phyloP scores from a whole-genome alignment of 2,113 vertebrate genomes.

The Etia nguti region DNA sequence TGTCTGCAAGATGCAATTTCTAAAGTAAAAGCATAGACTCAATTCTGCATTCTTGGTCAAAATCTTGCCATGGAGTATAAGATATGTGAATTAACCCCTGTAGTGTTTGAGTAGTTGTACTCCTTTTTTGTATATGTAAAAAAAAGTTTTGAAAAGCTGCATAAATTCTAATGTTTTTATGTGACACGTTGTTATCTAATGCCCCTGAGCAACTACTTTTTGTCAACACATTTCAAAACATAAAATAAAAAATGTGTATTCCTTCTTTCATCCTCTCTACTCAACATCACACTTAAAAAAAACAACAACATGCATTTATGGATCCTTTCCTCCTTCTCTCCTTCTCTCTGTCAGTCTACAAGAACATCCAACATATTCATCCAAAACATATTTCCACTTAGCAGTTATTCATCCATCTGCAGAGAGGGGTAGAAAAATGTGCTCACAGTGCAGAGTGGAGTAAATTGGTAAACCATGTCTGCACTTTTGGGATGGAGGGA shows the following conservation, averaged over 20 bases:
- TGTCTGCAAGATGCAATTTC: neutral
- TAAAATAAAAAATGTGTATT: slow-evolving; percentile 3
- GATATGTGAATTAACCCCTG: neutral
- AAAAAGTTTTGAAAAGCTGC: neutral
- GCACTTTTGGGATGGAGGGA: neutral
- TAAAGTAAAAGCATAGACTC: neutral
- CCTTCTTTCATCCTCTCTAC: neutral
- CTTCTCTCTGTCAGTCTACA: neutral
- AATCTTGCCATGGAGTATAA: neutral
- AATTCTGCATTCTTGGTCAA: neutral
- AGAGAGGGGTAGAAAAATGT: neutral
- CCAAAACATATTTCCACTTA: neutral
- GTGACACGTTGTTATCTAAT: neutral
- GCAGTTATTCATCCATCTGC: slow-evolving; percentile 7
- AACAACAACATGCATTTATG: neutral
- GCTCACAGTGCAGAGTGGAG: slow-evolving; percentile 5
- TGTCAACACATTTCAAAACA: neutral
- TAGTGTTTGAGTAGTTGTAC: neutral
- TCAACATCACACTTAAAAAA: neutral
- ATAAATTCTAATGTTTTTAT: neutral
- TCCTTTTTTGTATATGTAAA: neutral
- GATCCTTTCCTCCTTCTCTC: neutral
- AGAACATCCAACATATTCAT: neutral
- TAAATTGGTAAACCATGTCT: slow-evolving; percentile 3
- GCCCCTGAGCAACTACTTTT: neutral